Base-by-base conservation (phyloP, 2,113 vertebrate genomes). In the Tretioscincus oriximinensis region DNA sequence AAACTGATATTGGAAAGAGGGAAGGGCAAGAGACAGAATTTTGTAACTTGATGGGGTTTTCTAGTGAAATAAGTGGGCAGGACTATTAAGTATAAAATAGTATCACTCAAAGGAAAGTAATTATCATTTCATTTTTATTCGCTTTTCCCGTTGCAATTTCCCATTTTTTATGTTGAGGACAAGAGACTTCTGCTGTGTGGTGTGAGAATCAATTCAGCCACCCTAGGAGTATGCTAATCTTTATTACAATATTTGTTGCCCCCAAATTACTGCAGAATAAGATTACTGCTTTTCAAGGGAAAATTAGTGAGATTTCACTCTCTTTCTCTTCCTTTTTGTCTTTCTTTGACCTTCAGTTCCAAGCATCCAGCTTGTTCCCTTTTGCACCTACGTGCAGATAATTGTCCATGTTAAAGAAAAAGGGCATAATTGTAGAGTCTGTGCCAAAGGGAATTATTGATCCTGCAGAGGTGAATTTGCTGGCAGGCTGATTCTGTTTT, bases 111-210 rank as follows among this genome's bases (percentile, higher is more conserved):
- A 81, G 68, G 77, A 91, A 90, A 88, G 84, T 91, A 92, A 88
- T 88, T 84, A 92, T 93, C 83, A 85, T 94, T 94, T 94, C 85
- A 85, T 90, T 94, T 94, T 88, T 92, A 91, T 93, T 93, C 93
- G 90, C 87, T 94, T 94, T 93, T 88, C 90, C 91, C 92, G 82
- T 86, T 93, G 89, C 92, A 89, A 90, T 92, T 93, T 94, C 89
- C 91, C 81, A 54, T 92, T 91, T 90, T 92, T 93, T 85, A 87
- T 93, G 88, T 89, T 83, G 88, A 91, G 91, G 94, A 92, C 85
- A 92, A 91, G 92, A 94, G 93, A 93, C 93, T 94, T 91, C 91
- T 94, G 84, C 81, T 79, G 77, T 88, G 78, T 85, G 47, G 84
- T 69, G 73, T 88, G 86, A 73, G 87, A 93, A 93, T 93, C 86